Evolutionary conservation across 2,113 vertebrate species (phyloP), one percentile per base, ranked within the genome.

Genomic region (Fregata magnificens): DNA sequence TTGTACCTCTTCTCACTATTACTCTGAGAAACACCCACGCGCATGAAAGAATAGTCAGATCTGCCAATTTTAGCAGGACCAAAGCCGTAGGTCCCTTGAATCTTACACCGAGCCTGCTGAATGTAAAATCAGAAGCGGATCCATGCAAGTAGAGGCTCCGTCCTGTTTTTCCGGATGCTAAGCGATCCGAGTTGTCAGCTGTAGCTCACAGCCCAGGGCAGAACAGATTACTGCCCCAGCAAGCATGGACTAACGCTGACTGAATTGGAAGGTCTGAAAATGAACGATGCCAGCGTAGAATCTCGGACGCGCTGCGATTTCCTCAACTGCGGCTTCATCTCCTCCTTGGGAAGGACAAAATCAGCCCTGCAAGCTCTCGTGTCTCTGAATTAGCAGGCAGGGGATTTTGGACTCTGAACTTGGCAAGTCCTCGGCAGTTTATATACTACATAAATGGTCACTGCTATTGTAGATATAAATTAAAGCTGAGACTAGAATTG

Each of bases 211-310:
- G 56, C 56, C 74, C 34, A 1, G 56, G 36, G 55, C 74, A 36
- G 9, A 16, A 5, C 45, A 26, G 32, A 31, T 13, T 2, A 4
- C 29, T 3, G 2, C 28, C 40, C 36, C 66, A 10, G 59, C 47
- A 12, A 47, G 56, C 24, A 3, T 0, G 7, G 56, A 7, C 47
- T 7, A 19, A 22, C 47, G 0, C 32, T 0, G 14, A 6, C 29
- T 5, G 32, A 15, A 15, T 1, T 7, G 58, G 58, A 5, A 5
- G 73, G 18, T 13, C 58, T 29, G 58, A 18, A 50, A 63, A n/a
- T 1, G 13, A 58, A 10, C 1, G 20, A 56, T 45, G 72, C 58
- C 45, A 6, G 32, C 1, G 5, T 1, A 40, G 44, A 8, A 52
- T 32, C 72, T 28, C 20, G 58, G 63, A 22, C 7, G 3, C 1